Base-by-base conservation (phyloP, 2,797 vertebrate genomes). In the Takifugu rubripes region DNA sequence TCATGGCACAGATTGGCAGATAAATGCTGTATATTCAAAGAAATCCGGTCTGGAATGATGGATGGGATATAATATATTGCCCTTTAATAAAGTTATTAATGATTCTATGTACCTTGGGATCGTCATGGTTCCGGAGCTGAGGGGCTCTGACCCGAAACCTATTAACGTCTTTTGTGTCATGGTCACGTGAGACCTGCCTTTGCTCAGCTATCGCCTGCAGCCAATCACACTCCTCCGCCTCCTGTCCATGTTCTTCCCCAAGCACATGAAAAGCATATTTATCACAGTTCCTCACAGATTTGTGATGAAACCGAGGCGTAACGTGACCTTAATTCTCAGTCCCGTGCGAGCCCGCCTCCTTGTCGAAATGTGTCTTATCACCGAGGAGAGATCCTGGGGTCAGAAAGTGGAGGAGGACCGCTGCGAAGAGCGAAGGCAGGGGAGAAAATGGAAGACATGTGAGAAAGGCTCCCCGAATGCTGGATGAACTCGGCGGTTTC, bases 181-280 rank as follows among this genome's bases (percentile, higher is more conserved):
- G 57, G 64, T 86, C 86, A 86, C 79, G 81, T 79, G 88, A 85
- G 68, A 56, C 74, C 54, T n/a, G 70, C 76, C 74, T 77, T 82
- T 82, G 84, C 82, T 45, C 44, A 45, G 26, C 49, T 63, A 71
- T 21, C 17, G 6, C 16, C 16, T 46, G 44, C 57, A 60, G 59
- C 49, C 0, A 72, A 54, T 75, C 67, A 71, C 58, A 1, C 17
- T 2, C 49, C 50, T 2, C 49, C 50, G 16, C 15, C 4, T 42
- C 21, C 5, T 8, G 43, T 6, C 47, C 48, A 58, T 27, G 29
- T 77, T 26, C 52, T 33, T 33, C 26, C 31, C 15, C 6, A 5
- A 16, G n/a, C n/a, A 44, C 43, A 44, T 17, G 17, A 17, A 17
- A 44, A 44, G 15, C n/a, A 10, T 17, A 44, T 44, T 44, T 16